phyloP scores from a whole-genome alignment of 2,797 vertebrate species.

The Periophthalmus magnuspinnatus region DNA sequence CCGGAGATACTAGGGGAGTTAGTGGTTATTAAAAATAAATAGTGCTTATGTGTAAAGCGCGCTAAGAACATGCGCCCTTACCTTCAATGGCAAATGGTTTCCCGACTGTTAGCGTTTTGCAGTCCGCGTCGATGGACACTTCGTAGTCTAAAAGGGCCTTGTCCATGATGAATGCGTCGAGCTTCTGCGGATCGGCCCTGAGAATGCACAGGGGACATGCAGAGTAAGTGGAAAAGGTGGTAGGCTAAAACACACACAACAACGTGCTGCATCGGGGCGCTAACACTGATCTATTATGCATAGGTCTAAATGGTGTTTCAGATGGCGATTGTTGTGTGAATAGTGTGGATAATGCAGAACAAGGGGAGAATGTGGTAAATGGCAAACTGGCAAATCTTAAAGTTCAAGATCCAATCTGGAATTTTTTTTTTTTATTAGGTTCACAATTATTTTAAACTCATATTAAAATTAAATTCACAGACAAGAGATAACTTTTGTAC shows the following conservation, averaged over 20 bases:
- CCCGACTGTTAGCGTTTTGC: constrained; percentile 94
- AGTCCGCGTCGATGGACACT: constrained; percentile 97
- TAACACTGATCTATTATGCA: constrained; percentile 3
- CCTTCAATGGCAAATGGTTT: constrained; percentile 99
- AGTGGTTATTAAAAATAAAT: constrained; percentile 12
- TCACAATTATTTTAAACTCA: not conserved
- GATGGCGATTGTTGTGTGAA: constrained; percentile 1
- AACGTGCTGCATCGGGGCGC: constrained; percentile 4
- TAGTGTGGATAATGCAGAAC: not conserved
- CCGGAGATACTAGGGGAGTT: not conserved
- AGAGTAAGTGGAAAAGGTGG: constrained; percentile 13
- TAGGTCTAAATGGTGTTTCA: constrained; percentile 7
- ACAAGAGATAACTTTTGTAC: no score
- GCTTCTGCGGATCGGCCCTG: constrained; percentile 93
- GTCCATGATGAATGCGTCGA: constrained; percentile 99
- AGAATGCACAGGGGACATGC: constrained; percentile 34
- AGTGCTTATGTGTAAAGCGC: not conserved
- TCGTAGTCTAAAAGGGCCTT: constrained; percentile 98
- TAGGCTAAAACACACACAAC: constrained; percentile 3
- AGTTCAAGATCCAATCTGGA: not conserved
- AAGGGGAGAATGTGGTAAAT: not conserved
- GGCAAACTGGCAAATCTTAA: no score
- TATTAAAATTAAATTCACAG: no score
- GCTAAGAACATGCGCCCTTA: constrained; percentile 51
- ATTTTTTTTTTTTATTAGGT: not conserved